Percentiles rank a stretch among this genome's conserved stretches.
Conservation (phyloP, 2,888 invertebrate genomes). For the Agelastica alni region DNA sequence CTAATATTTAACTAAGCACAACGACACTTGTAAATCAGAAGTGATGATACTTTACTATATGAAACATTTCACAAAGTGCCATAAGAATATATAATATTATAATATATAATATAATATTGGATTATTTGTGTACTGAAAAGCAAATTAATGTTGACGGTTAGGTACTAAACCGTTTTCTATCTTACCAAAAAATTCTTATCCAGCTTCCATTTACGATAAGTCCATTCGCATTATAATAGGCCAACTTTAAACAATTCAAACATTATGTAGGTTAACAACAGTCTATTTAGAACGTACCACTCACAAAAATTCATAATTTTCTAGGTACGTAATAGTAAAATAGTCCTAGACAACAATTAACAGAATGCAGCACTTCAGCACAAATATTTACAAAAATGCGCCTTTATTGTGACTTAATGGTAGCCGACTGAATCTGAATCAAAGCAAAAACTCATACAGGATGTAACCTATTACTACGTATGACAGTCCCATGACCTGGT, state of each 20-base stretch:
- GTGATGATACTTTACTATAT: no score
- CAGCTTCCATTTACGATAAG: conserved; percentile 11
- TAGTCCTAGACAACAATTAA: not conserved
- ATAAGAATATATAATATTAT: no score
- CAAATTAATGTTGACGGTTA: no score
- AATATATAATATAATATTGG: no score
- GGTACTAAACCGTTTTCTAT: no score
- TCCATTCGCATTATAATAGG: conserved; percentile 4
- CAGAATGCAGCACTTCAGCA: not conserved
- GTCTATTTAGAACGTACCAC: not conserved
- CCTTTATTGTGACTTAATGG: conserved; percentile 8
- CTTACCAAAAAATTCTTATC: conserved; percentile 12
- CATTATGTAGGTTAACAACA: not conserved
- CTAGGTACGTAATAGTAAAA: not conserved
- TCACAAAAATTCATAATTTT: conserved; percentile 11
- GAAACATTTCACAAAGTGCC: no score
- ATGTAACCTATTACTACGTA: conserved; percentile 15
- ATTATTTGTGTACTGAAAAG: no score
- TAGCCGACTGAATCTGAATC: conserved; percentile 13
- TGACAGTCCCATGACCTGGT: conserved; percentile 20
- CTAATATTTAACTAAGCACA: no score
- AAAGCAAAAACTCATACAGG: conserved; percentile 17
- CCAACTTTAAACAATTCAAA: conserved; percentile 12
- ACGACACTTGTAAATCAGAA: no score
- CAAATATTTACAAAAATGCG: conserved; percentile 7